These are phyloP conservation scores for Jordanella pulchra DNA, from an alignment of 2,797 vertebrate genomes.

Conservation along the genomic window DNA sequence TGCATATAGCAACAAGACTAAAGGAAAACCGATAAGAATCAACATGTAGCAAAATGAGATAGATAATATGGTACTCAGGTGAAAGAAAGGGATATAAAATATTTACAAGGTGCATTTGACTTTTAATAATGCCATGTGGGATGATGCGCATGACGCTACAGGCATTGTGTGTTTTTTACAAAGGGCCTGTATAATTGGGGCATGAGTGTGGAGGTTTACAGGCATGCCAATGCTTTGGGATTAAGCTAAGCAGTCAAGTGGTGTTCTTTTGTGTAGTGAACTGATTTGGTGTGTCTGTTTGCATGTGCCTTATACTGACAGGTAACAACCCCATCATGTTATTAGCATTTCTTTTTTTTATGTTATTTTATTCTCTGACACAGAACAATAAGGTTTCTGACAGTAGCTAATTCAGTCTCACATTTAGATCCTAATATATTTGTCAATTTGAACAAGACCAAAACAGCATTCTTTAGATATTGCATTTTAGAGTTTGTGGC, in stretches of 20 bases:
- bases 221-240: conserved; percentile 57
- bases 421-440: conserved; percentile 42
- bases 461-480: conserved; percentile 59
- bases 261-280: conserved; percentile 31
- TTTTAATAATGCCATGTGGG: conserved; percentile 80
- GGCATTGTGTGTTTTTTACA: conserved; percentile 64
- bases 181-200: conserved; percentile 69
- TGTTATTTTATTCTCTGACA: conserved; percentile 16
- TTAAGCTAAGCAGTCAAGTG: conserved; percentile 47
- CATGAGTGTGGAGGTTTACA: conserved; percentile 61
- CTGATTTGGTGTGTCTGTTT: conserved; percentile 30
- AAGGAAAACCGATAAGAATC: conserved; percentile 26
- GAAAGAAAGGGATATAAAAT: conserved; percentile 58
- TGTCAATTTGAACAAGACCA: conserved; percentile 46
- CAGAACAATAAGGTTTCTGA: conserved; percentile 17
- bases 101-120: conserved; percentile 74
- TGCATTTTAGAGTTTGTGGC: conserved; percentile 50
- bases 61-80: conserved; percentile 43
- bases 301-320: conserved; percentile 36
- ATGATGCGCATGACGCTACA: conserved; percentile 62
- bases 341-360: conserved; percentile 22
- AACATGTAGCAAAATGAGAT: conserved; percentile 19
- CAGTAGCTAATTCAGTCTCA: conserved; percentile 26
- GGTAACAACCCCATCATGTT: conserved; percentile 40
- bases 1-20: conserved; percentile 34